A percentile compares a stretch with the other conserved stretches of the same genome.
phyloP scores from a whole-genome alignment of 2,888 invertebrate genomes.

The Augiades crinisus region DNA sequence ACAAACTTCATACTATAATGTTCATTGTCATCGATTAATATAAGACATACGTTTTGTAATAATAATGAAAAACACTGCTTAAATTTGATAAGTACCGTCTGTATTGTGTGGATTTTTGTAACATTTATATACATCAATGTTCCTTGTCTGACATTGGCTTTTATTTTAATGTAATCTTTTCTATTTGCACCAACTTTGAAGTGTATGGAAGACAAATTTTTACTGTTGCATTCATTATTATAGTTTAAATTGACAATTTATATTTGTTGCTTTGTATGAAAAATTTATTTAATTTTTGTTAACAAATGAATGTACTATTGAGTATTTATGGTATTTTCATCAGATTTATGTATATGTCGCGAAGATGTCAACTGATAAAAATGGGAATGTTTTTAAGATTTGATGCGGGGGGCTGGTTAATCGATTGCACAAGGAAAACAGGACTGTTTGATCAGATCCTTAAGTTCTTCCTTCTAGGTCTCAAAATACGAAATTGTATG shows the following conservation, averaged over 20 bases:
- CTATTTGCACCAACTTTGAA: background rate
- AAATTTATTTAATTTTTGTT: slow-evolving; percentile 7
- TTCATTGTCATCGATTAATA: background rate
- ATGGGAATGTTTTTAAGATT: slow-evolving; percentile 2
- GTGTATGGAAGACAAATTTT: background rate
- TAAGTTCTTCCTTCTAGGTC: slow-evolving; percentile 32
- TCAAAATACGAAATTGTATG: slow-evolving; percentile 41
- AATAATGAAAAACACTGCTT: slow-evolving; percentile 6
- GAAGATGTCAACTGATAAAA: slow-evolving; percentile 8
- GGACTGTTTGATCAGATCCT: slow-evolving; percentile 29
- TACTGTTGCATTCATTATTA: slow-evolving; percentile 12
- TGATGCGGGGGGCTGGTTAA: background rate
- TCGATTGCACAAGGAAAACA: slow-evolving; percentile 51
- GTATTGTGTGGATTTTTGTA: slow-evolving; percentile 3
- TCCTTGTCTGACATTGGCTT: slow-evolving; percentile 10
- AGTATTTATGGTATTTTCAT: slow-evolving; percentile 23
- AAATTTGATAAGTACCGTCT: slow-evolving; percentile 6
- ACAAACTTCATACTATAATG: background rate
- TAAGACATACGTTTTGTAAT: slow-evolving; percentile 12
- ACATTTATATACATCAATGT: slow-evolving; percentile 3
- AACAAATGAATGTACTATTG: slow-evolving; percentile 15
- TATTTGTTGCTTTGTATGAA: slow-evolving; percentile 20
- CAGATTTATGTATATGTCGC: slow-evolving; percentile 14
- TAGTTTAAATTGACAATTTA: slow-evolving; percentile 21
- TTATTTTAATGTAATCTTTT: background rate